Base-by-base conservation (phyloP, 2,113 vertebrate genomes). In the Sigmodon hispidus region DNA sequence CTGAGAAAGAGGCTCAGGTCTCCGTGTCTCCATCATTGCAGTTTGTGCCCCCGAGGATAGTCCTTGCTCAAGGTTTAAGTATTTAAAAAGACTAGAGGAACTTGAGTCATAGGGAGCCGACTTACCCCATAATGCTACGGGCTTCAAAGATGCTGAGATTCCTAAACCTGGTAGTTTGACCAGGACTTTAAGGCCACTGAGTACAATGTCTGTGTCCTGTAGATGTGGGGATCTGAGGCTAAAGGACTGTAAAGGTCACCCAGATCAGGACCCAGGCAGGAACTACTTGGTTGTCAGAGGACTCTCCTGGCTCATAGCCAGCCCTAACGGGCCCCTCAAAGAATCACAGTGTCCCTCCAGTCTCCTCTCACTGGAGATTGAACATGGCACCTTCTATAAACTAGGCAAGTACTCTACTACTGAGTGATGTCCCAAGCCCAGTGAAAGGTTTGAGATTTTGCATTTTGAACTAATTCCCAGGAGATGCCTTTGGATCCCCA, bases 91-190 rank as follows among this genome's bases (percentile, higher is more conserved):
- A 24, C 16, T 0, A 0, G 55, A 73, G 10, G 22, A 1, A 7
- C 7, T 21, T 0, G 16, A 34, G 11, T 40, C 7, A 3, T 45
- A 2, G 0, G 2, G 6, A 5, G 6, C 19, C 17, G 36, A 13
- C 1, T 19, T 22, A 21, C 26, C 17, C 34, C 2, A 2, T 7
- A 24, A 24, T 45, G n/a, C 45, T 80, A 48, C 40, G n/a, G 43
- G 43, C 57, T 26, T 11, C n/a, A 22, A 29, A 3, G 29, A 31
- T 40, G 24, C 73, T 59, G 0, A 17, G 55, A 73, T 67, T 87
- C 12, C 63, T 48, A 52, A 40, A 65, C 11, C 9, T 7, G 17
- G 63, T 34, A 31, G 12, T 76, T 52, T 12, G 80, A 52, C 17
- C 19, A 80, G 45, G 40, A 81, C 12, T 48, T 87, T 1, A 4